A percentile compares a stretch with the other conserved stretches of the same genome.
phyloP scores from a whole-genome alignment of 2,797 vertebrate species.

The Chloroceryle inda region DNA sequence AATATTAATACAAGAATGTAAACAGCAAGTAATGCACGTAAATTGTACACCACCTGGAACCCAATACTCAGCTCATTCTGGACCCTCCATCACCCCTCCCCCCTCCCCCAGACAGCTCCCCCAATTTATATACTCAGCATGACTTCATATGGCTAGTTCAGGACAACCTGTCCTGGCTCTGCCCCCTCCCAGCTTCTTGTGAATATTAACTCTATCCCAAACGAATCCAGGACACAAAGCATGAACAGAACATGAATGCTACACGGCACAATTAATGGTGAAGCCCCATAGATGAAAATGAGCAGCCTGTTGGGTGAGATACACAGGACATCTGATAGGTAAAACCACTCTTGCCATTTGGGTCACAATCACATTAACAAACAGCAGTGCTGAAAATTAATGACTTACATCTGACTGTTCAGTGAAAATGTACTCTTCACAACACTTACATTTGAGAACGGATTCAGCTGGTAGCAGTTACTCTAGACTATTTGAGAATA shows the following conservation, averaged over 20 bases:
- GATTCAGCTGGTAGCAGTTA: background rate
- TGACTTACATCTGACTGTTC: slow-evolving; percentile 53
- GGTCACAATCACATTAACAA: slow-evolving; percentile 63
- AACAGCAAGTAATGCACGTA: background rate
- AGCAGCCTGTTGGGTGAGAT: slow-evolving; percentile 18
- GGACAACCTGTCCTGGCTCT: background rate
- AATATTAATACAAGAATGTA: background rate
- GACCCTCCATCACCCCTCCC: background rate
- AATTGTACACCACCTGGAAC: background rate
- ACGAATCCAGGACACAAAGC: background rate
- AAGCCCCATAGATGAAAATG: slow-evolving; percentile 25
- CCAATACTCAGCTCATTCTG: background rate
- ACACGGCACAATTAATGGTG: slow-evolving; percentile 8
- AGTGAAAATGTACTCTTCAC: slow-evolving; percentile 25
- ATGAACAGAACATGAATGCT: background rate
- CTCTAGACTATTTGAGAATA: background rate
- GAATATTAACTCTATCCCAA: background rate
- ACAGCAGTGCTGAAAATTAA: slow-evolving; percentile 70
- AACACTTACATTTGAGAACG: slow-evolving; percentile 4
- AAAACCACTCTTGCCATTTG: slow-evolving; percentile 43
- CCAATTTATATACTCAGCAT: background rate
- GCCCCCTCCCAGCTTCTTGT: background rate
- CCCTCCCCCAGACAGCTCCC: too few relatives aligned
- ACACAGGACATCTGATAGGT: slow-evolving; percentile 22
- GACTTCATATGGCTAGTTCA: background rate